A percentile compares a stretch with the other conserved stretches of the same genome.
These are phyloP conservation scores for Leptodactylus fuscus DNA, from an alignment of 2,113 vertebrate species.

Conservation along the genomic window DNA sequence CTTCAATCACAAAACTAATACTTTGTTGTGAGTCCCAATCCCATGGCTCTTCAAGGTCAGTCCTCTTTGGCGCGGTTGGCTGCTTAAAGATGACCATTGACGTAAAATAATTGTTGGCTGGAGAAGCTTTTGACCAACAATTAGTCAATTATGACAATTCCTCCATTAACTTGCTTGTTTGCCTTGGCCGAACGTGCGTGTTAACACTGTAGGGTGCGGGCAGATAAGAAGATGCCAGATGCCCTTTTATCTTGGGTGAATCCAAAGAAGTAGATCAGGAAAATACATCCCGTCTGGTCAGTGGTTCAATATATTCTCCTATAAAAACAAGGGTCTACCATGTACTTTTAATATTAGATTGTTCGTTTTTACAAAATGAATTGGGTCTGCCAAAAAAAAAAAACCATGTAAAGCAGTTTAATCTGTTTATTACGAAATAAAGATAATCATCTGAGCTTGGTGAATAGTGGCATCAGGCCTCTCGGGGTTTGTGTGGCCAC, in stretches of 20 bases:
- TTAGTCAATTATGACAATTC: slow-evolving; percentile 16
- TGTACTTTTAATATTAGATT: neutral
- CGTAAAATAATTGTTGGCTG: slow-evolving; percentile 24
- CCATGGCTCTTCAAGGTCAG: neutral
- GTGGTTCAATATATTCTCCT: neutral
- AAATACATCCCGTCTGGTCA: neutral
- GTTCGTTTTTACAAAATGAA: neutral
- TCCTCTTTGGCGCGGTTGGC: neutral
- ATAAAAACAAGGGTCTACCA: neutral
- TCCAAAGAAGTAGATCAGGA: neutral
- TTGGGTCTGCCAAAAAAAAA: neutral
- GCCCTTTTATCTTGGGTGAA: neutral
- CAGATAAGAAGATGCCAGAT: neutral
- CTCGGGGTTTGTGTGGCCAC: slow-evolving; percentile 20
- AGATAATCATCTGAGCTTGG: slow-evolving; percentile 2
- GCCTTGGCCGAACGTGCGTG: neutral
- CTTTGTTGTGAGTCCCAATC: neutral
- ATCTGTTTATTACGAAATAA: slow-evolving; percentile 28
- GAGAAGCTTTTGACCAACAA: neutral
- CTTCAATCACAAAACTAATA: neutral
- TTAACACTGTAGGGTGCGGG: neutral
- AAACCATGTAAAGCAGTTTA: neutral
- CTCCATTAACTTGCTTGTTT: slow-evolving; percentile 7
- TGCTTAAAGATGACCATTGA: neutral
- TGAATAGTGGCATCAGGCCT: neutral